Conservation (phyloP, 2,797 vertebrate genomes). For the Pempheris klunzingeri region DNA sequence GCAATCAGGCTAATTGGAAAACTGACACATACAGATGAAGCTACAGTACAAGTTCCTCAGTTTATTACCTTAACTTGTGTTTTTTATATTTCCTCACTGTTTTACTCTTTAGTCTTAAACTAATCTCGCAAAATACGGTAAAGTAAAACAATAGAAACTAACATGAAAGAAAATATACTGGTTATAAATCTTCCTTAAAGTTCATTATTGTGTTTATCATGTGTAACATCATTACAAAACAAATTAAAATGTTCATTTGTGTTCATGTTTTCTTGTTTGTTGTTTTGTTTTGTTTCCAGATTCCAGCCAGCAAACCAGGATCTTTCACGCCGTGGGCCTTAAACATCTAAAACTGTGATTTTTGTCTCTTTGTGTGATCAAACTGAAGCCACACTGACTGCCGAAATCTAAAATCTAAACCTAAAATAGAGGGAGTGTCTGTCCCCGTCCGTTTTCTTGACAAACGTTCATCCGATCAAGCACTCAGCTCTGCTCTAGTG, state of each 20-base stretch:
- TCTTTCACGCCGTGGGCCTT: slow-evolving; percentile 80
- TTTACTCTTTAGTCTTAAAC: background rate
- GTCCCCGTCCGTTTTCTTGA: too few relatives aligned
- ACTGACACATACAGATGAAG: background rate
- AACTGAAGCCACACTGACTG: background rate
- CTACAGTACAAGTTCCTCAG: background rate
- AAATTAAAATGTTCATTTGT: background rate
- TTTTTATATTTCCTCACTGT: background rate
- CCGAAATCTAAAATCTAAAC: too few relatives aligned
- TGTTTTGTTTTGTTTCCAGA: slow-evolving; percentile 60
- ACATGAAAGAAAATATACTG: too few relatives aligned
- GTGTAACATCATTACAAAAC: background rate
- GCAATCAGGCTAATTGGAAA: background rate
- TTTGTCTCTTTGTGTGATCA: background rate
- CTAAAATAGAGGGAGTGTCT: too few relatives aligned
- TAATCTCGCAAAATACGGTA: background rate
- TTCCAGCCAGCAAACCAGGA: slow-evolving; percentile 70
- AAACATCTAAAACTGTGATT: slow-evolving; percentile 64
- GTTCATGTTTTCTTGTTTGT: background rate
- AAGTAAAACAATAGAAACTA: background rate
- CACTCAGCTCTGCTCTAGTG: too few relatives aligned
- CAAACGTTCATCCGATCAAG: too few relatives aligned
- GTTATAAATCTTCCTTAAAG: too few relatives aligned
- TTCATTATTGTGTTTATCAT: background rate
- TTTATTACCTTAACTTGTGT: background rate